Evolutionary conservation across 1,140 invertebrate genomes (phyloP), one percentile per base, ranked within the genome.

Genomic region (Cotesia vestalis): DNA sequence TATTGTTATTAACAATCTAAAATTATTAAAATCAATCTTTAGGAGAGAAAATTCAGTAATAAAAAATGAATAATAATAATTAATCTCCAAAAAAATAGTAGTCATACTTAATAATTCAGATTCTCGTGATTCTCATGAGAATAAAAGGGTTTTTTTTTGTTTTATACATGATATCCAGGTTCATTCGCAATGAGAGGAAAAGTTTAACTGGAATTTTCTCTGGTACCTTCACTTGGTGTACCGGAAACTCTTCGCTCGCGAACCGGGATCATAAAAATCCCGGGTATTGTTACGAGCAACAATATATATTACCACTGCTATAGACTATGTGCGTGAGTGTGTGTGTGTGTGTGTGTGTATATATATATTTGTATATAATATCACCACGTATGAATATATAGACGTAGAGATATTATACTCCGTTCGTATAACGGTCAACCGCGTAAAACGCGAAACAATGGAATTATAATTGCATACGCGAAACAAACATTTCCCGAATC

Each of bases 141-240:
- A 59, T 27, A 34, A 59, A 59, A 59, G 14, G 14, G 27, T 17
- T 8, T 59, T 40, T 20, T 27, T 17, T 59, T 59, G 57, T 59
- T 59, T 59, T 59, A 59, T 59, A 59, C 57, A 59, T 59, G 57
- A 59, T 59, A 59, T 59, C 20, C 57, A 27, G 8, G 57, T 17
- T 59, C 57, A 59, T 59, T 59, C 27, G 57, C 57, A 59, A 59
- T 59, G 57, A 59, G 57, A 59, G 57, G 57, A 59, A 59, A 59
- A 59, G 57, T 59, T 59, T 59, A 14, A 27, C 57, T 59, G 57
- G 57, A 17, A 59, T 27, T 59, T 46, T 46, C 40, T 46, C 40
- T 46, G 11, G 14, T 9, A 20, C 4, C 57, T 27, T 59, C 57
- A 59, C 57, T 17, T 59, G 14, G 5, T 46, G 9, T 17, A 20